These are phyloP conservation scores for Chrysotoxum bicinctum DNA, from an alignment of 2,888 invertebrate species.

Conservation along the genomic window DNA sequence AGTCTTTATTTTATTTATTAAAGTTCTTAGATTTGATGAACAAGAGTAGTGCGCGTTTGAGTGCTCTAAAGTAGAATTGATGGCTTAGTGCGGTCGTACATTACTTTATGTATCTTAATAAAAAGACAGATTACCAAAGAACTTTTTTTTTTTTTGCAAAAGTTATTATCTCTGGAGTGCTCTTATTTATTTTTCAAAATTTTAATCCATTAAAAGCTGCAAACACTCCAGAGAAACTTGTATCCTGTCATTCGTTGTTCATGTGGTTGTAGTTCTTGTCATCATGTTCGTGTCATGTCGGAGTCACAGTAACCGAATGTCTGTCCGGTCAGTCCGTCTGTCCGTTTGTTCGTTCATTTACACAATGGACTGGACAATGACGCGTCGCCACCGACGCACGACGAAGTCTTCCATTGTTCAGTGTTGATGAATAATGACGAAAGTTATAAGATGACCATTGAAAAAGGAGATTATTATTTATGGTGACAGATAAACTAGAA, in stretches of 20 bases:
- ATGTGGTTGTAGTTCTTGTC: neutral
- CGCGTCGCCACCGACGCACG: neutral
- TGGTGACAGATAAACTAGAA: conserved; percentile 48
- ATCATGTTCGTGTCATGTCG: conserved; percentile 35
- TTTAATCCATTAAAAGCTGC: conserved; percentile 59
- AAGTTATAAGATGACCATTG: conserved; percentile 35
- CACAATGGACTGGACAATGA: conserved; percentile 19
- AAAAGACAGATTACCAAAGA: conserved; percentile 4
- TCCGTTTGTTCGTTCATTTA: conserved; percentile 4
- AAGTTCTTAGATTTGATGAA: conserved; percentile 4
- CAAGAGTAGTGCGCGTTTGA: neutral
- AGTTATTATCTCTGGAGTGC: conserved; percentile 20
- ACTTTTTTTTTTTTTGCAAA: too few species aligned
- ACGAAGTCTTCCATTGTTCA: neutral
- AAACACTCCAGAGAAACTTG: conserved; percentile 12
- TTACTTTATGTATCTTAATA: conserved; percentile 4
- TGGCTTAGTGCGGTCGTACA: conserved; percentile 25
- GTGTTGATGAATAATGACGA: conserved; percentile 28
- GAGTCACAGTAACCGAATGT: neutral
- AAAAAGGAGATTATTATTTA: conserved; percentile 48
- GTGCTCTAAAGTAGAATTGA: conserved; percentile 50
- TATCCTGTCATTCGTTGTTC: conserved; percentile 20
- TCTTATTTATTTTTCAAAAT: conserved; percentile 59
- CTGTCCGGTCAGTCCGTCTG: neutral
- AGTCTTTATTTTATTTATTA: neutral